Conservation (phyloP, 2,888 invertebrate genomes). For the Nasonia oneida region DNA sequence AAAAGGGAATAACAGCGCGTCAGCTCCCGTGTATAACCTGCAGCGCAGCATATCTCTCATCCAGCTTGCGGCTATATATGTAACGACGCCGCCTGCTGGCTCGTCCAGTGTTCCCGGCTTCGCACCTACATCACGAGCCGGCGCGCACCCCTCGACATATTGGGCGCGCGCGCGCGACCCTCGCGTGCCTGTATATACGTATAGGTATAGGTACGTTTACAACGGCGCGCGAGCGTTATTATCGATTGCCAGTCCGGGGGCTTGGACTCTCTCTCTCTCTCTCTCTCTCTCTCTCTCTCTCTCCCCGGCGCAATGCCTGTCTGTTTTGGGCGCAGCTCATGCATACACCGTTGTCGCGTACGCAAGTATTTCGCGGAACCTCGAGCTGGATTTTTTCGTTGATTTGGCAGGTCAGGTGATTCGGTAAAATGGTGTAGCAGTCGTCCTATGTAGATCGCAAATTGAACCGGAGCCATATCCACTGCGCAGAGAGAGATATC, state of each 20-base stretch:
- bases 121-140: slow-evolving; percentile 41
- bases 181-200: background rate
- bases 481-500: background rate
- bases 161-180: slow-evolving; percentile 13
- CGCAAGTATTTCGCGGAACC: no score
- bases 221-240: slow-evolving; percentile 32
- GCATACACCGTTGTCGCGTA: no score
- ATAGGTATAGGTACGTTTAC: background rate
- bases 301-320: background rate
- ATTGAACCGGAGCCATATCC: no score
- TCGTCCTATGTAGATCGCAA: no score
- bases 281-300: background rate
- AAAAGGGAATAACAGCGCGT: background rate
- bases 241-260: slow-evolving; percentile 40
- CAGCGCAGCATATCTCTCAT: background rate
- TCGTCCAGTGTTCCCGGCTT: slow-evolving; percentile 13
- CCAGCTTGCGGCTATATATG: background rate
- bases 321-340: background rate
- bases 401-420: no score
- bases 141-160: slow-evolving; percentile 47
- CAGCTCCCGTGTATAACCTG: background rate
- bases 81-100: background rate
- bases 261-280: background rate
- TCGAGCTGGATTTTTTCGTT: no score
- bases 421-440: no score